Base-by-base conservation (phyloP, 2,888 invertebrate species). In the Lampropteryx suffumata region DNA sequence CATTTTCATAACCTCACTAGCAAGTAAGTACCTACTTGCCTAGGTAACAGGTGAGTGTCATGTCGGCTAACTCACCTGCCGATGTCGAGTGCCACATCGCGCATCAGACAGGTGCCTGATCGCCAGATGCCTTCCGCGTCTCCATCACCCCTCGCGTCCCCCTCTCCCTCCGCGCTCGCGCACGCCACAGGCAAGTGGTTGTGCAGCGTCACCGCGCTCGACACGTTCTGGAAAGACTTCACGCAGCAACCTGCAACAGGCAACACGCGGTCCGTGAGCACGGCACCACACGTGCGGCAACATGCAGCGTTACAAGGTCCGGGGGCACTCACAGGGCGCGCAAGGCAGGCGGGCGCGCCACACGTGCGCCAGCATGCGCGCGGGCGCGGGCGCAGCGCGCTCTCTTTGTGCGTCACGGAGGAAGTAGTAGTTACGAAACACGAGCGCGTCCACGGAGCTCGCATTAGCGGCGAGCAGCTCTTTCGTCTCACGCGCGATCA, bases 151-250 rank as follows among this genome's bases (percentile, higher is more conserved):
- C 7, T 2, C 28, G 9, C 28, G 28, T 28, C 4, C 5, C 28
- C 7, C 9, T 2, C 5, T 5, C n/a, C 2, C 7, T n/a, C 4
- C 5, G 34, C n/a, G 11, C 0, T 0, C 17, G 12, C 43, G 29
- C 59, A 57, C 3, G 30, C 5, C 10, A 59, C 17, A 13, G 59
- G 59, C 9, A 10, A 7, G 45, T 59, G 59, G 42, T 59, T 59
- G 50, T 59, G 59, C 50, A 57, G 42, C 3, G 57, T 36, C 5
- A 36, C 51, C 32, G 50, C 51, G 7, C 51, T 44, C 1, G 54
- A 47, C n/a, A 50, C 42, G 41, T 57, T 59, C 44, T 50, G 26
- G 27, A 59, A 57, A 3, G 59, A 57, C 35, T 59, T 59, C n/a
- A 54, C 39, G 30, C 14, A 36, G 0, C 8, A 13, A 12, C 51